Base-by-base conservation (phyloP, 2,113 vertebrate genomes). In the Balaenoptera acutorostrata region DNA sequence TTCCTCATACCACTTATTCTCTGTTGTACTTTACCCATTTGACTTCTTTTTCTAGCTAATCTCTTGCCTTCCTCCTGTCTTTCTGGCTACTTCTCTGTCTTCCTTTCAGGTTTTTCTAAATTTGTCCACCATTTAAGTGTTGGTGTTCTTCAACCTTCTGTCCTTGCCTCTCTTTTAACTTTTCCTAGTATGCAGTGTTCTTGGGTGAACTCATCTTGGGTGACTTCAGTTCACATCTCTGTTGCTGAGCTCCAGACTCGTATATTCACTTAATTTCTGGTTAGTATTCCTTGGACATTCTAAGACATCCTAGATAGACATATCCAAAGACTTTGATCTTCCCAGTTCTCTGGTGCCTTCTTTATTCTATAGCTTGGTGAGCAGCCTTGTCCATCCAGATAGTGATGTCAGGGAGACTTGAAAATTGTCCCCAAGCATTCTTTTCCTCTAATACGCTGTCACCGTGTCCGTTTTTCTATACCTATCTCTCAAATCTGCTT, bases 31-130 rank as follows among this genome's bases (percentile, higher is more conserved):
- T 85, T 61, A 74, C 13, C 41, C 31, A 49, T 44, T 88, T 88
- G 31, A 52, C 20, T 23, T 68, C 17, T 55, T 85, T 94, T 92
- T 49, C 46, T 75, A 36, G 5, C 66, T 80, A 52, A 91, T 71
- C 5, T 74, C 81, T 77, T 91, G 49, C 25, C 14, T 61, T 86
- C 9, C 33, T 95, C 41, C 8, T 75, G 6, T 23, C 15, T 88
- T 23, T 75, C 9, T 83, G 44, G 12, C 14, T 27, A 49, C 17
- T 89, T 90, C 3, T 44, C 7, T 27, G 36, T 44, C 55, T 66
- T 96, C 33, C 88, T 78, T 78, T 68, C 63, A 61, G 63, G 20
- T 90, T 96, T n/a, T 89, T 95, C 63, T 74, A 46, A 93, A 33
- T 74, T 89, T 94, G 52, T 41, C 33, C 0, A 44, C 61, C 15